phyloP scores from a whole-genome alignment of 1,140 invertebrate species.

The Pogonognathellus flavescens region DNA sequence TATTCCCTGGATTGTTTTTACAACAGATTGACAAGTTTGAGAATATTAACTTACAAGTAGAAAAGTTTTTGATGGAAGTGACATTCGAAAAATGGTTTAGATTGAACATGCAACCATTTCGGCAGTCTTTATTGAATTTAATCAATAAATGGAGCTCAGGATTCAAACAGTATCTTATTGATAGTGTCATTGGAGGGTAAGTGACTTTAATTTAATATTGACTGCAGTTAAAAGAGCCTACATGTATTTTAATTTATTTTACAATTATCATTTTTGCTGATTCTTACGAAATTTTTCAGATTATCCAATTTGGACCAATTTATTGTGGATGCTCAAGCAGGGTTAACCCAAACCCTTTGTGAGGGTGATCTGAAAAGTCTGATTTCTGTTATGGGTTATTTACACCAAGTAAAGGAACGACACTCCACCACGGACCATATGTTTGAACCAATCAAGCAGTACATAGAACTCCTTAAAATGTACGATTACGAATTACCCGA shows the following conservation, averaged over 20 bases:
- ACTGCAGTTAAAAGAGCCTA: no score
- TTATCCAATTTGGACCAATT: conserved; percentile 75
- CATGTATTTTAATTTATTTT: no score
- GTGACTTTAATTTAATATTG: background rate
- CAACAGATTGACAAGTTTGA: conserved; percentile 61
- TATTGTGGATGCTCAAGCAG: conserved; percentile 75
- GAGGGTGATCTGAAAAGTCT: conserved; percentile 86
- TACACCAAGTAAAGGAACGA: conserved; percentile 73
- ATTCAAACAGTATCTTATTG: conserved; percentile 89
- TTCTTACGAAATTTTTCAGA: conserved; percentile 69
- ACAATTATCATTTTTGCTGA: no score
- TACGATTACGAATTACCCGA: conserved; percentile 84
- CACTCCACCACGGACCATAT: conserved; percentile 86
- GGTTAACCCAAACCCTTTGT: conserved; percentile 81
- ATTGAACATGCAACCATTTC: conserved; percentile 90
- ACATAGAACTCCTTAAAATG: conserved; percentile 79
- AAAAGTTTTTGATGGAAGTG: conserved; percentile 81
- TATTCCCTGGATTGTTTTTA: background rate
- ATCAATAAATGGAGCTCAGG: conserved; percentile 94
- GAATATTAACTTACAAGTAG: conserved; percentile 84
- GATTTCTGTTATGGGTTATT: conserved; percentile 85
- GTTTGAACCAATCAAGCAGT: conserved; percentile 91
- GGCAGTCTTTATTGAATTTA: conserved; percentile 90
- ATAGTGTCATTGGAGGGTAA: conserved; percentile 84
- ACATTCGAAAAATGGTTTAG: conserved; percentile 94